phyloP scores from a whole-genome alignment of 1,140 invertebrate genomes.

The Danaus plexippus region DNA sequence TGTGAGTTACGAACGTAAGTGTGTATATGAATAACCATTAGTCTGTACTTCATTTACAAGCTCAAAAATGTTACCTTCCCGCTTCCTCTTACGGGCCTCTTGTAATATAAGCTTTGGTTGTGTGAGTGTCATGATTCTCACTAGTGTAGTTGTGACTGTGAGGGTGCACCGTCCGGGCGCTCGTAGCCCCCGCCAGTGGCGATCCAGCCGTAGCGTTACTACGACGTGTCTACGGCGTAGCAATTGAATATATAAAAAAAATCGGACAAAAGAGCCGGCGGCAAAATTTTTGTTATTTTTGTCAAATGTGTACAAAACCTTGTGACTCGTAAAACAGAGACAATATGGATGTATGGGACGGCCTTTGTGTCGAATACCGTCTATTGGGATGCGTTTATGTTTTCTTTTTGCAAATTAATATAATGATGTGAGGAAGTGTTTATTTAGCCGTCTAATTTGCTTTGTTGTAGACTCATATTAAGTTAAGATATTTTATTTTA shows the following conservation, averaged over 20 bases:
- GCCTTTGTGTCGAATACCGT: constrained; percentile 36
- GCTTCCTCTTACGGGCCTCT: constrained; percentile 44
- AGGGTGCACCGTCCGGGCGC: constrained; percentile 53
- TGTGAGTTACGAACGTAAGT: constrained; percentile 33
- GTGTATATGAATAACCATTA: constrained; percentile 56
- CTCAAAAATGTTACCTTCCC: constrained; percentile 62
- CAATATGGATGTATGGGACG: constrained; percentile 39
- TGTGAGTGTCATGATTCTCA: constrained; percentile 40
- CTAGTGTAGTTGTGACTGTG: constrained; percentile 32
- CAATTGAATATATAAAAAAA: constrained; percentile 29
- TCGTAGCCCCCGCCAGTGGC: constrained; percentile 63
- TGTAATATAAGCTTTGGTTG: constrained; percentile 32
- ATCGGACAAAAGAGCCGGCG: constrained; percentile 58
- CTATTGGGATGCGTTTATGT: constrained; percentile 36
- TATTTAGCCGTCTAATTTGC: neutral
- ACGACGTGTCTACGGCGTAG: constrained; percentile 58
- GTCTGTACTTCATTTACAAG: constrained; percentile 61
- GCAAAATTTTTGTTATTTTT: constrained; percentile 58
- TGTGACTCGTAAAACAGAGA: constrained; percentile 40
- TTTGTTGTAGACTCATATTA: too few relatives aligned
- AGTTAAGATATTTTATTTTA: too few relatives aligned
- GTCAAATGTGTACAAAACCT: constrained; percentile 28
- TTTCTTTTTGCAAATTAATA: constrained; percentile 30
- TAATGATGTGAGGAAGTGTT: constrained; percentile 15
- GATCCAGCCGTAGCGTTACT: constrained; percentile 49